These are phyloP conservation scores for Erpetoichthys calabaricus DNA, from an alignment of 2,797 vertebrate species.

Conservation along the genomic window DNA sequence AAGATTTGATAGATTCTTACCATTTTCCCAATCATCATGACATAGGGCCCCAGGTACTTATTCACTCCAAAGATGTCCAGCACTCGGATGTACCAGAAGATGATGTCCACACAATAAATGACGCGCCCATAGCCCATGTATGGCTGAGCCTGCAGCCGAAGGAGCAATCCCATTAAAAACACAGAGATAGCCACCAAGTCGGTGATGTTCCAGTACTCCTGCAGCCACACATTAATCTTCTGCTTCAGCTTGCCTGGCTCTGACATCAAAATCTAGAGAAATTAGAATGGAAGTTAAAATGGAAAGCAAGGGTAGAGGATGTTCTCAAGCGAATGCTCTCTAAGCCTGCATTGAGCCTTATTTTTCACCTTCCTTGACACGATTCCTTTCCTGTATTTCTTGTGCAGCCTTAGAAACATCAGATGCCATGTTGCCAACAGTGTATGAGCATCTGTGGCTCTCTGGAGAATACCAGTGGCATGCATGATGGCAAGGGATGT, in stretches of 20 bases:
- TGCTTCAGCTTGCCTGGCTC: constrained; percentile 94
- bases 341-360: neutral
- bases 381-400: too few species aligned
- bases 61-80: constrained; percentile 98
- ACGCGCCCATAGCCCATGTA: constrained; percentile 95
- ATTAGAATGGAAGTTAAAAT: neutral
- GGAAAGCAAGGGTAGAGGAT: neutral
- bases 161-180: constrained; percentile 77
- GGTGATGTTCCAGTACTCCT: constrained; percentile 98
- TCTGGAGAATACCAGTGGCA: too few species aligned
- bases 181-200: constrained; percentile 80
- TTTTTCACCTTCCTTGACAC: neutral
- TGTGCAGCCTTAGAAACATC: too few species aligned
- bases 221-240: constrained; percentile 95
- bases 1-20: constrained; percentile 38
- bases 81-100: constrained; percentile 98
- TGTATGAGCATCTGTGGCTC: too few species aligned
- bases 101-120: constrained; percentile 96
- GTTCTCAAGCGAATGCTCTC: neutral
- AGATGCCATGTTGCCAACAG: too few species aligned
- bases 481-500: too few species aligned
- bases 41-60: constrained; percentile 95
- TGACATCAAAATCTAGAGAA: constrained; percentile 87
- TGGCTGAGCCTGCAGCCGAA: constrained; percentile 81
- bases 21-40: constrained; percentile 99